Conservation (phyloP, 2,113 vertebrate genomes). For the Archocentrus centrarchus region DNA sequence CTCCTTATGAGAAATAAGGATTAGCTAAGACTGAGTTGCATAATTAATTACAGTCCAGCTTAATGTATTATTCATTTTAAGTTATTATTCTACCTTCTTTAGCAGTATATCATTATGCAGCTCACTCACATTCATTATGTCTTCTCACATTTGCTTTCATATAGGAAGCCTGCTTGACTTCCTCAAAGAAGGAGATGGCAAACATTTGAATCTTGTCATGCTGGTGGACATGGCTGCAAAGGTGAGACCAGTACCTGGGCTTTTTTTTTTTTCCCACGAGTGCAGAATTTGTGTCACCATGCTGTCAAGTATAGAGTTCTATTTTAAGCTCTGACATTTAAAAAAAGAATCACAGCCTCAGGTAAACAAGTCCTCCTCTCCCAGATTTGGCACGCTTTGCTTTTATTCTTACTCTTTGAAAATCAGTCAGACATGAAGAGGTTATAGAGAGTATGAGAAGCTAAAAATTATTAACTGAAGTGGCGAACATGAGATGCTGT, state of each 20-base stretch:
- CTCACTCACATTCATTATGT: not conserved
- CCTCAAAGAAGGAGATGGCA: slow-evolving; percentile 96
- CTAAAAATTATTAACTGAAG: slow-evolving; percentile 38
- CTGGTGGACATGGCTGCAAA: slow-evolving; percentile 97
- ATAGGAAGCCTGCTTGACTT: slow-evolving; percentile 94
- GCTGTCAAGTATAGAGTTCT: slow-evolving; percentile 13
- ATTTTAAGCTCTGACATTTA: slow-evolving; percentile 48
- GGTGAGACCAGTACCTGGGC: slow-evolving; percentile 74
- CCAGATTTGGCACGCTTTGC: slow-evolving; percentile 7
- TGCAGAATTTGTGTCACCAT: not conserved
- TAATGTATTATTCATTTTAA: slow-evolving; percentile 20
- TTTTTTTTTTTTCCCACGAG: not conserved
- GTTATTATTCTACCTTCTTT: not conserved
- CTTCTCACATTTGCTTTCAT: slow-evolving; percentile 38
- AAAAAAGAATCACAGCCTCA: slow-evolving; percentile 1
- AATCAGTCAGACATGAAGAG: slow-evolving; percentile 5
- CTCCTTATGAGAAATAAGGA: not conserved
- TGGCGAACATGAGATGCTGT: slow-evolving; percentile 1
- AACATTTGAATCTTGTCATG: slow-evolving; percentile 92
- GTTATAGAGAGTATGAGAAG: not conserved
- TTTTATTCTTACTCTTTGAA: slow-evolving; percentile 21
- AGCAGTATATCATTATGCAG: slow-evolving; percentile 16
- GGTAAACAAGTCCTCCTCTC: slow-evolving; percentile 23
- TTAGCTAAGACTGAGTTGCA: not conserved
- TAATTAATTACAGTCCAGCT: not conserved